A percentile compares a stretch with the other conserved stretches of the same genome.
These are phyloP conservation scores for Telenomus remus DNA, from an alignment of 1,140 invertebrate species.

Conservation along the genomic window DNA sequence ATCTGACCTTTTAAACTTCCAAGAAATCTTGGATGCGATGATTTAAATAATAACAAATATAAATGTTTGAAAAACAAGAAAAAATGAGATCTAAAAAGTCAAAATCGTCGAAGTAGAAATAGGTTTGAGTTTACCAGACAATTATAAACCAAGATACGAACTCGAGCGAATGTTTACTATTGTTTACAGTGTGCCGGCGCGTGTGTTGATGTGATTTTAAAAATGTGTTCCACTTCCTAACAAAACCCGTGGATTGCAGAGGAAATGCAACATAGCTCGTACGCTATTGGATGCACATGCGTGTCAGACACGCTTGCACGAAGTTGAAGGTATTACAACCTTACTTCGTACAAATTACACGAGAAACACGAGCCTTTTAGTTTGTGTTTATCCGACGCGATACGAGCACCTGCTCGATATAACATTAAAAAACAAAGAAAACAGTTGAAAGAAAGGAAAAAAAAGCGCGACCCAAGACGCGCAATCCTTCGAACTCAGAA, in stretches of 20 bases:
- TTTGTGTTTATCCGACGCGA: slow-evolving; percentile 38
- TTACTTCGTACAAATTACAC: slow-evolving; percentile 60
- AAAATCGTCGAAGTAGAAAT: too few relatives aligned
- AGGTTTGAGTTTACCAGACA: too few relatives aligned
- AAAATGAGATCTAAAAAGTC: too few relatives aligned
- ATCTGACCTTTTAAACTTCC: too few relatives aligned
- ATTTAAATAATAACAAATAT: too few relatives aligned
- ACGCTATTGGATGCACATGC: slow-evolving; percentile 69
- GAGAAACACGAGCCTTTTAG: slow-evolving; percentile 43
- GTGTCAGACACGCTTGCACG: slow-evolving; percentile 70
- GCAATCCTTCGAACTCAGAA: too few relatives aligned
- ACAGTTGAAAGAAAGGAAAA: too few relatives aligned
- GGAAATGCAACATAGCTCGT: slow-evolving; percentile 59
- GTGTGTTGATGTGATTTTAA: slow-evolving; percentile 21
- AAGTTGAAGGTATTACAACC: slow-evolving; percentile 60
- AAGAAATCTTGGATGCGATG: too few relatives aligned
- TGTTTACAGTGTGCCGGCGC: slow-evolving; percentile 13
- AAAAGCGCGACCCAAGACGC: too few relatives aligned
- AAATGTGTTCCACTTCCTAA: slow-evolving; percentile 40
- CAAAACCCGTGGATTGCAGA: slow-evolving; percentile 33
- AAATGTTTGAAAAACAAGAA: too few relatives aligned
- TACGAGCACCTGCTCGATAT: slow-evolving; percentile 11
- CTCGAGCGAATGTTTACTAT: neutral
- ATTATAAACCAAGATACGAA: too few relatives aligned
- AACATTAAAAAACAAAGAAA: too few relatives aligned